A percentile compares a stretch with the other conserved stretches of the same genome.
Conservation (phyloP, 1,140 invertebrate species). For the Heliconius himera region DNA sequence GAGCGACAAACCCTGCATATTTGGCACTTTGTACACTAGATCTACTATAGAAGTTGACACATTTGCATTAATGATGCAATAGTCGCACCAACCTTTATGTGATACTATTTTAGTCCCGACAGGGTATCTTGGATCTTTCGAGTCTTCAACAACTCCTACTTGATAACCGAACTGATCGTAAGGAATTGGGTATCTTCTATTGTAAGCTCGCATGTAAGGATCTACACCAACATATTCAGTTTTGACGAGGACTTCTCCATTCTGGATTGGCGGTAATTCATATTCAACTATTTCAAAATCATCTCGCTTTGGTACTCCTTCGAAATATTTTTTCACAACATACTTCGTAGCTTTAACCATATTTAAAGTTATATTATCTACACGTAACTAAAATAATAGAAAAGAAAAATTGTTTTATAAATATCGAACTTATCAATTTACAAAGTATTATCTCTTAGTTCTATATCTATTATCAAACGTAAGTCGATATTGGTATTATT, state of each 20-base stretch:
- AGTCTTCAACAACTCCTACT: conserved; percentile 43
- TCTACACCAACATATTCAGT: conserved; percentile 81
- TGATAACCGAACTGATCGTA: conserved; percentile 47
- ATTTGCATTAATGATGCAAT: conserved; percentile 42
- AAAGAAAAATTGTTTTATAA: conserved; percentile 7
- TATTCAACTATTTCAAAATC: conserved; percentile 74
- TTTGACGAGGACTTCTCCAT: conserved; percentile 75
- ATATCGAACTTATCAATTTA: conserved; percentile 23
- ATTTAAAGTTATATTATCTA: background rate
- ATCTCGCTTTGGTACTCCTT: conserved; percentile 68
- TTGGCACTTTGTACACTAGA: conserved; percentile 40
- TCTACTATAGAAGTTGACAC: conserved; percentile 20
- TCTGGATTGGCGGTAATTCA: conserved; percentile 63
- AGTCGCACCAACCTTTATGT: conserved; percentile 47
- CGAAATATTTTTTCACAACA: conserved; percentile 66
- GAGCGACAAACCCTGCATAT: conserved; percentile 41
- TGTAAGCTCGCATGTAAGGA: conserved; percentile 76
- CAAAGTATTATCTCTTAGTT: background rate
- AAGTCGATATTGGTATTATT: background rate
- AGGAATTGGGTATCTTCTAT: conserved; percentile 32
- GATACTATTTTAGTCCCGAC: conserved; percentile 40
- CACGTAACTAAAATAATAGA: background rate
- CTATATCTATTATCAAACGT: background rate
- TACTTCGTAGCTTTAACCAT: conserved; percentile 64
- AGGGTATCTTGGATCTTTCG: conserved; percentile 43